A percentile compares a stretch with the other conserved stretches of the same genome.
These are phyloP conservation scores for Silurus meridionalis DNA, from an alignment of 2,113 vertebrate species.

Conservation along the genomic window DNA sequence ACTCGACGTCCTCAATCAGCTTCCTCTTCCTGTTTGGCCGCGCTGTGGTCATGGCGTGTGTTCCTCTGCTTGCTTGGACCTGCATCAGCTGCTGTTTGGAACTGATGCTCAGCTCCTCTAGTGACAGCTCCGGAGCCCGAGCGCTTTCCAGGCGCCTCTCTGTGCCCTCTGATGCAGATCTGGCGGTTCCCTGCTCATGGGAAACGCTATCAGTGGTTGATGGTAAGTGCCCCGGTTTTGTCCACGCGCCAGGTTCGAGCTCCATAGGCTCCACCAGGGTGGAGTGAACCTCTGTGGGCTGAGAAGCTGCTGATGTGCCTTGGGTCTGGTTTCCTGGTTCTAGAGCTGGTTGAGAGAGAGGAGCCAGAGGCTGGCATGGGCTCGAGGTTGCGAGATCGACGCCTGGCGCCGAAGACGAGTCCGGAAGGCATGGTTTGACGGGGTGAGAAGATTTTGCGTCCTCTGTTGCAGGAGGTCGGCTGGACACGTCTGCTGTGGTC, in stretches of 20 bases:
- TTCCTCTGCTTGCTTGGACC: constrained; percentile 51
- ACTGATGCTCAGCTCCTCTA: constrained; percentile 95
- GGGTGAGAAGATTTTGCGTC: constrained; percentile 81
- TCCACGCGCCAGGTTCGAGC: constrained; percentile 70
- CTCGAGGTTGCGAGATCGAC: constrained; percentile 72
- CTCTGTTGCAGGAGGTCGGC: constrained; percentile 78
- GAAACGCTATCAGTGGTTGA: constrained; percentile 28
- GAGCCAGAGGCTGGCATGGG: constrained; percentile 60
- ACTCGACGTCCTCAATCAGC: constrained; percentile 81
- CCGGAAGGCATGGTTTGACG: constrained; percentile 70
- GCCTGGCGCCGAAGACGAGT: constrained; percentile 55
- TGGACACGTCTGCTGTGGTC: constrained; percentile 88
- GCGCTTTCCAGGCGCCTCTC: constrained; percentile 75
- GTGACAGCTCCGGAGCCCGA: constrained; percentile 84
- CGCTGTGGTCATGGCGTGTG: constrained; percentile 55
- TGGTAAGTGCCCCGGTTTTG: constrained; percentile 62
- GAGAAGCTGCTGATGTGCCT: constrained; percentile 60
- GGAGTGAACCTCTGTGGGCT: constrained; percentile 65
- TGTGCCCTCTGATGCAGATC: constrained; percentile 55
- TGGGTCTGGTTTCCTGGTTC: constrained; percentile 66
- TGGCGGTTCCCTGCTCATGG: constrained; percentile 59
- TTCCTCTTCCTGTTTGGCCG: constrained; percentile 85
- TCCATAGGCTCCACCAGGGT: constrained; percentile 86
- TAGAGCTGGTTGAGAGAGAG: constrained; percentile 38
- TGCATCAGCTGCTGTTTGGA: constrained; percentile 72